Base-by-base conservation (phyloP, 37 sponge, comb jelly and placozoan species). In the Sycon ciliatum region DNA sequence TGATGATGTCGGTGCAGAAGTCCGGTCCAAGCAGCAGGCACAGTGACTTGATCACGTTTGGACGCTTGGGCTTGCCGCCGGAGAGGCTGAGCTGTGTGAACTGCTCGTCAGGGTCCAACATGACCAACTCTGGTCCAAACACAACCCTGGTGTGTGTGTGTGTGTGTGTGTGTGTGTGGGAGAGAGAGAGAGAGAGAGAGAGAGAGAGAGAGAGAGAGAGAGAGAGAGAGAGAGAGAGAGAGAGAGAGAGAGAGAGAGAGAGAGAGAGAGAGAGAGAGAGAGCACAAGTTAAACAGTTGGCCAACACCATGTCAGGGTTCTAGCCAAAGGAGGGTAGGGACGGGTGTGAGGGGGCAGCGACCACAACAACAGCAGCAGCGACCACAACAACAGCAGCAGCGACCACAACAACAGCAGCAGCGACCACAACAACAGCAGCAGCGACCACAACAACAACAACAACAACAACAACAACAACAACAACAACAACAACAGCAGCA, bases 1-100 rank as follows among this genome's bases (percentile, higher is more conserved):
- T 86, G 77, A 98, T 92, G 90, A 98, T 89, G 72, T 98, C 99
- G 7, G 99, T 98, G 76, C 88, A 93, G 88, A 98, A 98, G 79
- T 98, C 99, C 18, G 99, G 99, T 31, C 99, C 99, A 39, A 98
- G 87, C 32, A 98, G 79, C 34, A 98, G 90, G 58, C 99, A 98
- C 36, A 98, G 90, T 23, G 99, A 69, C 67, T 86, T 86, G 81
- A 98, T 98, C 54, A 83, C 76, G 76, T 98, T 98, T 60, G 99
- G 99, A 39, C 78, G 83, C 83, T 98, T 98, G 52, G 99, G 99
- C 74, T 98, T 98, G n/a, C 99, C 99, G 2, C 99, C 99, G 9
- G 99, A 98, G 53, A 98, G 88, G 54, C 85, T 84, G 30, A 98
- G 90, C 80, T 98, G 99, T 9, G 99, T 98, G 75, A 98, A 98